Base-by-base conservation (phyloP, 2,797 vertebrate species). In the Gadopsis bispinosus region DNA sequence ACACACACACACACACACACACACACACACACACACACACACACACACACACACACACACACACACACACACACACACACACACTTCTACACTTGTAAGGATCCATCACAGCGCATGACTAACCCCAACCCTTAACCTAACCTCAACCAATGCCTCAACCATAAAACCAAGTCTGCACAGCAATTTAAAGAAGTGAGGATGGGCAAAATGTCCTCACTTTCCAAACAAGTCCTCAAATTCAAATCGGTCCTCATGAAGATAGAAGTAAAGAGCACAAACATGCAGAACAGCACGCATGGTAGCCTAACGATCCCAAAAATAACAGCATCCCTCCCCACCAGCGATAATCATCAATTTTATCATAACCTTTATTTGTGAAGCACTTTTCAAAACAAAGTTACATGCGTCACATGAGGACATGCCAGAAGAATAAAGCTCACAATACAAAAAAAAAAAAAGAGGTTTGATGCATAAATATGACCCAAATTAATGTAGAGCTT, bases 61-160 rank as follows among this genome's bases (percentile, higher is more conserved):
- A n/a, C n/a, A n/a, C n/a, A n/a, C n/a, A n/a, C n/a, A n/a, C n/a
- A n/a, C n/a, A n/a, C n/a, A n/a, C 60, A 64, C 58, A 70, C 79
- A 41, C 48, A 61, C 54, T 70, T 73, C 22, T 35, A 41, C 50
- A 55, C 60, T 68, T 51, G 35, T 6, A 61, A 48, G 29, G 45
- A 54, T 71, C 61, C 67, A 76, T 71, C 70, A 20, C 68, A 63
- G 20, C 73, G 45, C 77, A 83, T 72, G 56, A 16, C 63, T 65
- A 45, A 84, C 61, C 73, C 26, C 20, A 83, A 67, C 54, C 58
- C 62, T 71, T 62, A 53, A 67, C 45, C 54, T 35, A 47, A 75
- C 74, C 61, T 55, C 17, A 67, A 66, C 75, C 73, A 69, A 22
- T 3, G 22, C 37, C 66, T 74, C 53, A 79, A 80, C 61, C 48